Evolutionary conservation across 1,140 invertebrate species (phyloP), one percentile per base, ranked within the genome.

Genomic region (Pogonus chalceus): DNA sequence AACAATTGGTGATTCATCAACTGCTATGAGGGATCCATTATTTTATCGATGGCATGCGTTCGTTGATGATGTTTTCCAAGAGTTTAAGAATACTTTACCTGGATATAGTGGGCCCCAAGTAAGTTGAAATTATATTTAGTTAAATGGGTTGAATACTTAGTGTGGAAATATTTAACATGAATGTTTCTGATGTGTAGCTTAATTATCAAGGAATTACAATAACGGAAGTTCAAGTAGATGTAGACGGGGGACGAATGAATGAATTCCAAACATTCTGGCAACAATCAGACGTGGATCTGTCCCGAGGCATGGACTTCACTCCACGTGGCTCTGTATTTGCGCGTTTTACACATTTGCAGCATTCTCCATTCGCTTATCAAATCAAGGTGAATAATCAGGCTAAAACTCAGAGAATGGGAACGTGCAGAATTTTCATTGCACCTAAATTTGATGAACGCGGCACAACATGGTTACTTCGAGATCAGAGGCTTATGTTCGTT

Each of bases 401-500:
- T 3, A 55, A 49, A 16, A 71, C 61, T 68, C 61, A 69, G n/a
- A 60, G 72, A 51, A 76, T 74, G 51, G 86, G 84, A 39, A 89
- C 85, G 0, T 79, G 84, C 2, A 77, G 87, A n/a, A 83, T 90
- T 58, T 91, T 87, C 72, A 68, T 89, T 52, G 84, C 79, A 0
- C 87, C 88, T 0, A 81, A 77, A 52, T 62, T 71, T 14, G 84
- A 89, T 58, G 87, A 89, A 62, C 70, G 78, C 16, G 83, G 82
- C 1, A 68, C 78, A 4, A 76, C 73, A 2, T 77, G 86, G 64
- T 53, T 69, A 12, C 79, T 85, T 62, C 70, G 78, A 0, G 79
- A 85, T 21, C 84, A 89, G 64, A 75, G 82, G 20, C 62, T 73
- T 2, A 68, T 88, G 23, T 87, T 88, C 79, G 79, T 88, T 31